Evolutionary conservation across 2,113 vertebrate species (phyloP).

Genomic region (Promerops cafer): DNA sequence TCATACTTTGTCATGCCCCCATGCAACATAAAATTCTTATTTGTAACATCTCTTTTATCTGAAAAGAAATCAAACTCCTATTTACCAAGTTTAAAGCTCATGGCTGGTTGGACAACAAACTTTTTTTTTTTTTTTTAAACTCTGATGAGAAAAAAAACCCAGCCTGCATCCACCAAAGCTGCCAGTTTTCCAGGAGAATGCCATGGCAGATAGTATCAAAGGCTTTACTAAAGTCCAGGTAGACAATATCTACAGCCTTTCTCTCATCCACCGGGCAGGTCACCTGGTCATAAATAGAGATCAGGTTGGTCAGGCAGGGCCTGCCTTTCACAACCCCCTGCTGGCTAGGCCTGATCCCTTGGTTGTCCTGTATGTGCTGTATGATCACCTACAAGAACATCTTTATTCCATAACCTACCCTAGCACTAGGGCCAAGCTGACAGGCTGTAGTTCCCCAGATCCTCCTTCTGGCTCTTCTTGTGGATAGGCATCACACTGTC

Average conservation of each 20-base stretch:
- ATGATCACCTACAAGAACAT: neutral
- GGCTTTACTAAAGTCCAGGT: neutral
- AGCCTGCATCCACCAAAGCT: neutral
- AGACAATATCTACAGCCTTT: neutral
- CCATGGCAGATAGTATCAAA: neutral
- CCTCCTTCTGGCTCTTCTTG: neutral
- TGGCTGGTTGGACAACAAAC: constrained; percentile 18
- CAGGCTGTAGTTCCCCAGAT: neutral
- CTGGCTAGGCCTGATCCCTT: neutral
- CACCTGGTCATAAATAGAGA: neutral
- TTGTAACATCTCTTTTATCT: constrained; percentile 69
- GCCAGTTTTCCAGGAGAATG: neutral
- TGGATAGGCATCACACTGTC: neutral
- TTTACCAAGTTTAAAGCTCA: constrained; percentile 65
- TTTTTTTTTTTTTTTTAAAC: neutral
- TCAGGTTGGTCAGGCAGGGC: neutral
- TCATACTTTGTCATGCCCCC: constrained; percentile 65
- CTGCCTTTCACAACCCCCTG: neutral
- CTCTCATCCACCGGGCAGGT: neutral
- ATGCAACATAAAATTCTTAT: constrained; percentile 72
- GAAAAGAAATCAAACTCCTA: constrained; percentile 71
- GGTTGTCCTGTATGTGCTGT: neutral
- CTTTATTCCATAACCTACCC: neutral
- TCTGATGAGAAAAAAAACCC: neutral
- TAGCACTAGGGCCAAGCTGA: neutral